Conservation (phyloP, 2,888 invertebrate species). For the Drosophila pseudotalamancana region DNA sequence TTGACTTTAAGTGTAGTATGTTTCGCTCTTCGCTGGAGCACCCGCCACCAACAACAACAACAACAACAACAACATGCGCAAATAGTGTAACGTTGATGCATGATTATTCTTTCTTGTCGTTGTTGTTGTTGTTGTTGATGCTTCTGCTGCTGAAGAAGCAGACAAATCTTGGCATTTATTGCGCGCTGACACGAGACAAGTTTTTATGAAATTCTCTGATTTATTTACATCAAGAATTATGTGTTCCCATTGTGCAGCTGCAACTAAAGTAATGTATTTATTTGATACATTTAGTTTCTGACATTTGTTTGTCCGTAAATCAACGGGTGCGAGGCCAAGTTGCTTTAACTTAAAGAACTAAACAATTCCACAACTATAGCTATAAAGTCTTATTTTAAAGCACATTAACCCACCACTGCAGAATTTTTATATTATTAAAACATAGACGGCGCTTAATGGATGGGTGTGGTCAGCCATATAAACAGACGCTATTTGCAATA, state of each 20-base stretch:
- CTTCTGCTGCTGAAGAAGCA: slow-evolving; percentile 3
- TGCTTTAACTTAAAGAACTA: neutral
- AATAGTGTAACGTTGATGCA: slow-evolving; percentile 40
- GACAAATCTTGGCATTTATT: slow-evolving; percentile 53
- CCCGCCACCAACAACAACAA: too few relatives aligned
- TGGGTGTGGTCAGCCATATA: slow-evolving; percentile 4
- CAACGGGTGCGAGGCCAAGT: too few relatives aligned
- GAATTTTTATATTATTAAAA: slow-evolving; percentile 6
- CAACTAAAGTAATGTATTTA: slow-evolving; percentile 17
- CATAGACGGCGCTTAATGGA: slow-evolving; percentile 8
- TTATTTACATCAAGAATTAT: slow-evolving; percentile 61
- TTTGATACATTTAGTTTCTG: slow-evolving; percentile 1
- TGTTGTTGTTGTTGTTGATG: slow-evolving; percentile 8
- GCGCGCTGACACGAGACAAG: slow-evolving; percentile 25
- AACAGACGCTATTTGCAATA: neutral
- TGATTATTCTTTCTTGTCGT: slow-evolving; percentile 18
- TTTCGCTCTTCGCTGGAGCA: neutral
- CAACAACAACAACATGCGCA: neutral
- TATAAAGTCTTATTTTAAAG: slow-evolving; percentile 1
- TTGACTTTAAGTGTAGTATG: slow-evolving; percentile 45
- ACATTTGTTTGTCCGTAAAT: neutral
- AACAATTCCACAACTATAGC: slow-evolving; percentile 1
- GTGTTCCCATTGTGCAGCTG: slow-evolving; percentile 1
- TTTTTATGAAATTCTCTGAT: slow-evolving; percentile 58
- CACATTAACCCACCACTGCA: neutral